phyloP scores from a whole-genome alignment of 2,797 vertebrate genomes.

The Rhinoraja longicauda region DNA sequence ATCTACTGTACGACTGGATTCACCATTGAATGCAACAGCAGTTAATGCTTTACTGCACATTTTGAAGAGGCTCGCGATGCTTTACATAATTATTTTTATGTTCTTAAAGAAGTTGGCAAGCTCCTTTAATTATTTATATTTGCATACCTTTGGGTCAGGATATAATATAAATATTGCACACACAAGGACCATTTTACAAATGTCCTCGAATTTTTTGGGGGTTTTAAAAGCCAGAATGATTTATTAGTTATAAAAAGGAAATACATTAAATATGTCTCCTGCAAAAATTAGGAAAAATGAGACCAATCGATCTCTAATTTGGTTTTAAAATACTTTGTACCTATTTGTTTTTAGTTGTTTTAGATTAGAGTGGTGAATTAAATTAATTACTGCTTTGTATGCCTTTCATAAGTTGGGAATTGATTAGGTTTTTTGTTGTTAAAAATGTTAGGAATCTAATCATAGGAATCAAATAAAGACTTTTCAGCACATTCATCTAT shows the following conservation, averaged over 20 bases:
- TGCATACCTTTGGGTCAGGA: background rate
- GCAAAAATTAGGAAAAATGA: background rate
- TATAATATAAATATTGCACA: background rate
- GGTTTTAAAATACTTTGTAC: background rate
- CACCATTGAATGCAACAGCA: background rate
- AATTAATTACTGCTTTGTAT: background rate
- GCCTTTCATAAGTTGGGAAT: background rate
- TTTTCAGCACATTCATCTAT: too few relatives aligned
- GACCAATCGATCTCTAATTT: background rate
- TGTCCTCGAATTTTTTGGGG: background rate
- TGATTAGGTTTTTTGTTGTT: background rate
- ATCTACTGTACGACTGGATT: too few relatives aligned
- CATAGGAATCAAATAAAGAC: background rate
- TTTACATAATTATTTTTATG: background rate
- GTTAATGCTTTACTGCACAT: too few relatives aligned
- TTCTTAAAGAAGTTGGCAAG: background rate
- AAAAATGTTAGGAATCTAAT: background rate
- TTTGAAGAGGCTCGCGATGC: background rate
- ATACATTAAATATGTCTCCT: background rate
- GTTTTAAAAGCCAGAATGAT: background rate
- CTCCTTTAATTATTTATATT: background rate
- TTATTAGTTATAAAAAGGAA: too few relatives aligned
- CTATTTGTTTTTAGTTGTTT: background rate
- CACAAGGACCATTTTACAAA: background rate
- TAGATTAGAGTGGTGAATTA: background rate